A percentile compares a stretch with the other conserved stretches of the same genome.
Conservation (phyloP, 2,113 vertebrate genomes). For the Pachycephala philippinensis region DNA sequence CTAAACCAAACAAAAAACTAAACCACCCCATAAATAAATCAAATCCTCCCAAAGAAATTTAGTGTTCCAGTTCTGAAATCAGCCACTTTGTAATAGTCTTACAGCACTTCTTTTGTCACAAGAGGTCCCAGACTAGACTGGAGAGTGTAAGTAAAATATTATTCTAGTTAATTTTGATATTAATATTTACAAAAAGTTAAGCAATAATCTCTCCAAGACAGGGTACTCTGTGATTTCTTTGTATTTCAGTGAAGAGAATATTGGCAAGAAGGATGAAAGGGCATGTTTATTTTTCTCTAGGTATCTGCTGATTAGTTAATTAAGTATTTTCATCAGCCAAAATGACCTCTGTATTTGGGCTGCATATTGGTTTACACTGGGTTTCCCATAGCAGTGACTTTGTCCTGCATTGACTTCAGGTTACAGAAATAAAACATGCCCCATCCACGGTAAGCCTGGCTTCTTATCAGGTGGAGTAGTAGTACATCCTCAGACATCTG, state of each 20-base stretch:
- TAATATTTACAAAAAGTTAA: constrained; percentile 18
- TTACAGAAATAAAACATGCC: not conserved
- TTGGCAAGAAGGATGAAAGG: not conserved
- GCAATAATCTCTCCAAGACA: constrained; percentile 30
- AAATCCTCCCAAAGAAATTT: not conserved
- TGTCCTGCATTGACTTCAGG: not conserved
- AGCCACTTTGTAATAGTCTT: not conserved
- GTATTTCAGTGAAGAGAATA: constrained; percentile 8
- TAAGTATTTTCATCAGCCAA: constrained; percentile 29
- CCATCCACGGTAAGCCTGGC: not conserved
- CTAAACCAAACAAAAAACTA: not conserved
- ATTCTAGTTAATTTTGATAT: constrained; percentile 11
- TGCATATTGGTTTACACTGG: not conserved
- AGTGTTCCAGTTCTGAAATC: not conserved
- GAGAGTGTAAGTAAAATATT: constrained; percentile 36
- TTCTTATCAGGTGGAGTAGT: not conserved
- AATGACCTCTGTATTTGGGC: constrained; percentile 9
- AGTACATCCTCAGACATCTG: not conserved
- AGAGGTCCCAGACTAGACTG: not conserved
- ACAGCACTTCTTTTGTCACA: not conserved
- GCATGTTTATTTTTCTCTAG: constrained; percentile 26
- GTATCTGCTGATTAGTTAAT: constrained; percentile 42
- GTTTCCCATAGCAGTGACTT: not conserved
- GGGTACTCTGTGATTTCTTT: not conserved
- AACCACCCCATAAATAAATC: not conserved